Conservation (phyloP, 2,797 vertebrate species). For the Limosa lapponica region DNA sequence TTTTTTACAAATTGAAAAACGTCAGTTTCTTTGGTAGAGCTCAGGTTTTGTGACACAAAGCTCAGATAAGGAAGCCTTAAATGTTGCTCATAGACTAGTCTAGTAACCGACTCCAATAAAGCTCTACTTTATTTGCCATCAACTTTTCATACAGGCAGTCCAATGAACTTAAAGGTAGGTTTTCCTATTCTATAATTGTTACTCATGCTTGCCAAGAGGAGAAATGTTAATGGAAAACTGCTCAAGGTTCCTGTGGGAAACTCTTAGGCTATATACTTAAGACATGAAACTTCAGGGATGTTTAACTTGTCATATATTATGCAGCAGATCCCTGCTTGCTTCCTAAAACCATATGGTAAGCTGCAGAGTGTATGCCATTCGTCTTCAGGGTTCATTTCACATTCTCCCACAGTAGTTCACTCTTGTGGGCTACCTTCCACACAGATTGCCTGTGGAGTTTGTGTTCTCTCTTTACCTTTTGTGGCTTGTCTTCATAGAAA, state of each 20-base stretch:
- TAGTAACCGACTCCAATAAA: not conserved
- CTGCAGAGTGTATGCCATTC: not conserved
- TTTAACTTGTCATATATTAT: not conserved
- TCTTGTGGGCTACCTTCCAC: not conserved
- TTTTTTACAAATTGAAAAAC: not conserved
- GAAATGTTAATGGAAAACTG: not conserved
- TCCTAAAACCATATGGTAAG: rapidly evolving
- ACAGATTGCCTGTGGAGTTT: not conserved
- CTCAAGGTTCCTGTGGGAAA: not conserved
- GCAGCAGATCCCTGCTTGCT: not conserved
- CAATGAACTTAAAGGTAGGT: not conserved
- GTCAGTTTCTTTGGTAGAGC: not conserved
- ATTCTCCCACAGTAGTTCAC: not conserved
- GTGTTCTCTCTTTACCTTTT: not conserved
- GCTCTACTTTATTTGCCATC: rapidly evolving
- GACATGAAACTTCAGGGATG: not conserved
- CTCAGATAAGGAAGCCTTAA: not conserved
- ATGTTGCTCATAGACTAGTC: not conserved
- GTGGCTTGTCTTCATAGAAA: not conserved
- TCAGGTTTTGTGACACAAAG: not conserved
- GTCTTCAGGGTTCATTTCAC: not conserved
- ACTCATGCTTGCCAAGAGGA: not conserved
- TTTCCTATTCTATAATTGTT: not conserved
- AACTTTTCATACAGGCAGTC: not conserved
- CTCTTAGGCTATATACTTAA: not conserved